Evolutionary conservation across 92 coral and sea anemone species (phyloP).

Genomic region (Isaurus tuberculatus): DNA sequence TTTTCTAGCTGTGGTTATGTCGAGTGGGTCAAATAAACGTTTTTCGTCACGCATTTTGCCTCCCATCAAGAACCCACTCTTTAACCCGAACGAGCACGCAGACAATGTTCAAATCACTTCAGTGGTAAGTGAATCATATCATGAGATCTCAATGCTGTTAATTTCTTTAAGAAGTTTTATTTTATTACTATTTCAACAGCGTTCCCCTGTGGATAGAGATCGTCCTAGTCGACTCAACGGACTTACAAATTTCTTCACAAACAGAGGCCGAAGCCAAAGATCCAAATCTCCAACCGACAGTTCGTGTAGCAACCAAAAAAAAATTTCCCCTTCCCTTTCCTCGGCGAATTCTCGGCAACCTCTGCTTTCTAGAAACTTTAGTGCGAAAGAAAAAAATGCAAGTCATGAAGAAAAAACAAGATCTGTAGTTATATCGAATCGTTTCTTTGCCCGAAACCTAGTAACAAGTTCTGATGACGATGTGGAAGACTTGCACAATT

Average conservation of each 20-base stretch:
- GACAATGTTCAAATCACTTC: constrained; percentile 85
- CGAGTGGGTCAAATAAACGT: constrained; percentile 77
- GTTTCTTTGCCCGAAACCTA: constrained; percentile 85
- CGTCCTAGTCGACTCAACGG: constrained; percentile 75
- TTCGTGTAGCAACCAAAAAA: constrained; percentile 10
- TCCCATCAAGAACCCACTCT: constrained; percentile 90
- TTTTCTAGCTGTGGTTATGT: constrained; percentile 60
- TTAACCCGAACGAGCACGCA: constrained; percentile 79
- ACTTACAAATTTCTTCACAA: constrained; percentile 73
- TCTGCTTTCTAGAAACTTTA: constrained; percentile 40
- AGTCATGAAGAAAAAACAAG: constrained; percentile 33
- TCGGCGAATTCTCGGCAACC: constrained; percentile 20
- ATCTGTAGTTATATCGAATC: constrained; percentile 61
- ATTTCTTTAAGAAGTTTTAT: background rate
- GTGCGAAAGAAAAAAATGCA: constrained; percentile 35
- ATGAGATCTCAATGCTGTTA: background rate
- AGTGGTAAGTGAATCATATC: constrained; percentile 56
- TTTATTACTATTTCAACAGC: constrained; percentile 49
- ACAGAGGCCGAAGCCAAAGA: constrained; percentile 58
- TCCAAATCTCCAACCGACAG: background rate
- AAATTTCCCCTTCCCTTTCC: background rate
- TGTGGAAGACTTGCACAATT: constrained; percentile 38
- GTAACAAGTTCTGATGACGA: constrained; percentile 57
- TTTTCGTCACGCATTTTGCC: constrained; percentile 82
- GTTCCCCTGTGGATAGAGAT: constrained; percentile 66